phyloP scores from a whole-genome alignment of 2,888 invertebrate genomes.

The Cephus sareptanus region DNA sequence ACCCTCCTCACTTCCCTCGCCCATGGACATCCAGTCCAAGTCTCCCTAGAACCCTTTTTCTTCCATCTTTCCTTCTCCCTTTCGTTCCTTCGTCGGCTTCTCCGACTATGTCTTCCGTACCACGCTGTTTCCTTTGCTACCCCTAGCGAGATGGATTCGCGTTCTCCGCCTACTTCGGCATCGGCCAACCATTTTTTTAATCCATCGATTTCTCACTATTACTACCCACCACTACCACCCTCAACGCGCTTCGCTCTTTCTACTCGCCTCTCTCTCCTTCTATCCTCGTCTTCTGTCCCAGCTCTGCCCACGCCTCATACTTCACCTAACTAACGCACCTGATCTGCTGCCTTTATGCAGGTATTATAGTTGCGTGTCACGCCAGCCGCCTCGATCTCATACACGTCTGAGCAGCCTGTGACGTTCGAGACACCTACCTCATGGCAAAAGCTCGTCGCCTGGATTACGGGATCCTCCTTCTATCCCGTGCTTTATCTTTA shows the following conservation, averaged over 20 bases:
- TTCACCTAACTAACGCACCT: not conserved
- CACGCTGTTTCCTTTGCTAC: slow-evolving; percentile 29
- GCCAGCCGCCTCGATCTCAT: not conserved
- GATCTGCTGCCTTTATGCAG: not conserved
- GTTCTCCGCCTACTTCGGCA: slow-evolving; percentile 54
- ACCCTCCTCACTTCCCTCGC: slow-evolving; percentile 39
- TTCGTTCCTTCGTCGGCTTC: slow-evolving; percentile 22
- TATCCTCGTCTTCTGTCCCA: not conserved
- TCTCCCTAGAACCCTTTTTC: not conserved
- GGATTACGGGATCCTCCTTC: not conserved
- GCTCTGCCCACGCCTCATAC: not conserved
- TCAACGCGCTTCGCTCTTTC: not conserved
- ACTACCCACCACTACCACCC: not conserved
- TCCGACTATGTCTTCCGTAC: slow-evolving; percentile 20
- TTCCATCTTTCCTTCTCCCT: slow-evolving; percentile 10
- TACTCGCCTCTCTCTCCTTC: not conserved
- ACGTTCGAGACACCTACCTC: not conserved
- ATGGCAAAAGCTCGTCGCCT: not conserved
- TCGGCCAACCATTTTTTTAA: slow-evolving; percentile 54
- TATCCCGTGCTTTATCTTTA: not conserved
- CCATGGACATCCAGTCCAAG: slow-evolving; percentile 28
- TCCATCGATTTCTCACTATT: slow-evolving; percentile 29
- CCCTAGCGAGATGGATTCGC: slow-evolving; percentile 41
- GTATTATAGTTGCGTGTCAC: not conserved
- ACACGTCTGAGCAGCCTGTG: not conserved